Evolutionary conservation across 1,140 invertebrate genomes (phyloP).

Genomic region (Epicauta chinensis): DNA sequence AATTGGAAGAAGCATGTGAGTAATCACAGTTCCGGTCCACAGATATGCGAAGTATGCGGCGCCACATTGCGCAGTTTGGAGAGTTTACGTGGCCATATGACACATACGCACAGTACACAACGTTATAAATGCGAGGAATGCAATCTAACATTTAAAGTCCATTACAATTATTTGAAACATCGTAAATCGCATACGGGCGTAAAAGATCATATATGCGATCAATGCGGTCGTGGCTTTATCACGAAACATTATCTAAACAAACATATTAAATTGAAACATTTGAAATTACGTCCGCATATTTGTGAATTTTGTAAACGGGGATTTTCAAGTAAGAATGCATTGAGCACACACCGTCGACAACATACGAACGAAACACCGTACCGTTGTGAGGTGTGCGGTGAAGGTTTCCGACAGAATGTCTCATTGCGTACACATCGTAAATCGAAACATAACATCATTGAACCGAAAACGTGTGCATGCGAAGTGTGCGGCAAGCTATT

Average conservation of each 20-base stretch:
- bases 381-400: conserved; percentile 8
- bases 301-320: conserved; percentile 5
- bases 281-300: conserved; percentile 9
- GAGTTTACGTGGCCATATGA: conserved; percentile 4
- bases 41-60: conserved; percentile 7
- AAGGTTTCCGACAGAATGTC: conserved; percentile 10
- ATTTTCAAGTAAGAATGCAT: conserved; percentile 5
- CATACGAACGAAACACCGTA: conserved; percentile 12
- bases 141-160: conserved; percentile 1
- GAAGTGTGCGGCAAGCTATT: conserved; percentile 4
- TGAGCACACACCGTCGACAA: conserved; percentile 4
- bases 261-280: conserved; percentile 7
- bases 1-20: conserved; percentile 4
- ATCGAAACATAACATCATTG: conserved; percentile 7
- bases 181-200: conserved; percentile 4
- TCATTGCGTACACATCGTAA: conserved; percentile 5
- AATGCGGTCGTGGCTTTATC: conserved; percentile 6
- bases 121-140: conserved; percentile 3
- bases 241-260: conserved; percentile 4
- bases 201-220: conserved; percentile 4
- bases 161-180: background rate
- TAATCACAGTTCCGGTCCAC: conserved; percentile 6
- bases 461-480: conserved; percentile 7
- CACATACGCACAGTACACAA: conserved; percentile 1
- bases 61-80: conserved; percentile 4